Percentiles rank a stretch among this genome's conserved stretches.
Conservation (phyloP, 1,140 invertebrate species). For the Phenacoccus solenopsis region DNA sequence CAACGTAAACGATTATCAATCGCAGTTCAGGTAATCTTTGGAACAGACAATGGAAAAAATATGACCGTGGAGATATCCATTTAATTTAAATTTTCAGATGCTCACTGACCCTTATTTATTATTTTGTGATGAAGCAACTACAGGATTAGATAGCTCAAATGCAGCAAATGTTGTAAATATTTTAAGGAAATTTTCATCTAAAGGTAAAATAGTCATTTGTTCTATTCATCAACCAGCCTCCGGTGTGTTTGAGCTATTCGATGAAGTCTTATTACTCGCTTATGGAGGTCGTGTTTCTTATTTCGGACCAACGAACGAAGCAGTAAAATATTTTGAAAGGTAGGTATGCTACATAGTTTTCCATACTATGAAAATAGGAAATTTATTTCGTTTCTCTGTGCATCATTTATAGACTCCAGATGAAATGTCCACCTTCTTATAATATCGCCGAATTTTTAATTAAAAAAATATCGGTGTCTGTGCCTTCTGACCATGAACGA, state of each 20-base stretch:
- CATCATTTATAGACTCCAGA: conserved; percentile 38
- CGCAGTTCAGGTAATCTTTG: conserved; percentile 49
- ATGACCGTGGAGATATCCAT: neutral
- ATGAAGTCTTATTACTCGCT: conserved; percentile 59
- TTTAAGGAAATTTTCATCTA: conserved; percentile 22
- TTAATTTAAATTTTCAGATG: conserved; percentile 22
- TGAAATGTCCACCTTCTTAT: conserved; percentile 47
- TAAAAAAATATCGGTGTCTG: conserved; percentile 44
- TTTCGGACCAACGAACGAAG: conserved; percentile 53
- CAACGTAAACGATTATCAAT: conserved; percentile 87
- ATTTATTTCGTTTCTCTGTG: neutral
- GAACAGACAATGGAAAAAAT: neutral
- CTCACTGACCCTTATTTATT: conserved; percentile 75
- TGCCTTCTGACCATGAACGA: conserved; percentile 35
- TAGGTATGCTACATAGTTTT: too few relatives aligned
- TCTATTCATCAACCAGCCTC: conserved; percentile 96
- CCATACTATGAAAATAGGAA: too few relatives aligned
- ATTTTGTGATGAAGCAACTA: conserved; percentile 97
- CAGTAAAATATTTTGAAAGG: conserved; percentile 49
- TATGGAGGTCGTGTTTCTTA: conserved; percentile 66
- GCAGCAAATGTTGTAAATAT: conserved; percentile 24
- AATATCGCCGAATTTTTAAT: conserved; percentile 63
- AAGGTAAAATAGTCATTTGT: conserved; percentile 55
- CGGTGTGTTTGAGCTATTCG: conserved; percentile 90
- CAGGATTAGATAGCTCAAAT: conserved; percentile 29